Conservation (phyloP, 2,888 invertebrate genomes). For the Cataglyphis cursor region DNA sequence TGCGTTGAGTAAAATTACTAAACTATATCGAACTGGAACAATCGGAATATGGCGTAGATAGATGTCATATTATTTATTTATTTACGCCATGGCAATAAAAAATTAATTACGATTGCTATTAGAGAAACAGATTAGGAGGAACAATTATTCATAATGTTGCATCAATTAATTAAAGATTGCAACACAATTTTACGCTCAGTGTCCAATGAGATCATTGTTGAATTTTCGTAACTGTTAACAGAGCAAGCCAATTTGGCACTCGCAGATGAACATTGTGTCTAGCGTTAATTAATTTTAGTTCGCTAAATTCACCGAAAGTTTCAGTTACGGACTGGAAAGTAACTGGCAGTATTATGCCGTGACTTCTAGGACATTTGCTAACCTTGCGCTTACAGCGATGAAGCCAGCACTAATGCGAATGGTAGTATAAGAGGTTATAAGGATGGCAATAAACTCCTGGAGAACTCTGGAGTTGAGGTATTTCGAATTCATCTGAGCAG, state of each 20-base stretch:
- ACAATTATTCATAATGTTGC: constrained; percentile 1
- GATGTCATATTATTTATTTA: neutral
- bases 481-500: constrained; percentile 66
- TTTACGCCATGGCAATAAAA: neutral
- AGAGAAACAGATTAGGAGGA: neutral
- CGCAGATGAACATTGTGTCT: constrained; percentile 61
- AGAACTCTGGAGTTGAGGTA: constrained; percentile 62
- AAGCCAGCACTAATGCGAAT: constrained; percentile 39
- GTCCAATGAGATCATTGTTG: constrained; percentile 18
- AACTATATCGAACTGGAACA: constrained; percentile 5
- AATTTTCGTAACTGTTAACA: constrained; percentile 62
- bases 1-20: neutral
- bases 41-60: constrained; percentile 10
- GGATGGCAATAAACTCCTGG: constrained; percentile 40
- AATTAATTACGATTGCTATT: neutral
- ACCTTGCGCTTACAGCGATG: constrained; percentile 49
- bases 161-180: neutral
- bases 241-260: constrained; percentile 50
- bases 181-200: neutral
- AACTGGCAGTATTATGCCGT: constrained; percentile 21
- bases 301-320: constrained; percentile 64
- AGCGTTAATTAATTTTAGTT: constrained; percentile 69
- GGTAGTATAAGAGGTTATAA: constrained; percentile 7
- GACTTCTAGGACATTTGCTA: constrained; percentile 55
- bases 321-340: constrained; percentile 47